Conservation (phyloP, 2,113 vertebrate genomes). For the Maccullochella peelii region DNA sequence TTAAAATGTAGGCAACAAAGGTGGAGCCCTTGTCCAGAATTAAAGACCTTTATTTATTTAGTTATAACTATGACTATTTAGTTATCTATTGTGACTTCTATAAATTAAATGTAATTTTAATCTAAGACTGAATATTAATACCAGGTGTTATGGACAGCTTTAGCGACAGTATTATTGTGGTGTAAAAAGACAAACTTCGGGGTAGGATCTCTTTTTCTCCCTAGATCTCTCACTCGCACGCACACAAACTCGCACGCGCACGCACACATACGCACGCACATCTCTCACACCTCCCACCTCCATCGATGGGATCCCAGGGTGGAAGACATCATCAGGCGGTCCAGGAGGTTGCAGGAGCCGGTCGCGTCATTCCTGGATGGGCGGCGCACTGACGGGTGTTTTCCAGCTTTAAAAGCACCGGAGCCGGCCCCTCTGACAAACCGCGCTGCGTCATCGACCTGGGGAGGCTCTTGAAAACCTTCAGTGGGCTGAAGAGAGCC, state of each 20-base stretch:
- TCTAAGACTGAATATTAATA: background rate
- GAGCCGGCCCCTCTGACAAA: slow-evolving; percentile 83
- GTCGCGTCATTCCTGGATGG: slow-evolving; percentile 87
- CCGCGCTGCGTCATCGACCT: slow-evolving; percentile 89
- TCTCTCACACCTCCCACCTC: slow-evolving; percentile 45
- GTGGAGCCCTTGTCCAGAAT: background rate
- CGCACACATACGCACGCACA: background rate
- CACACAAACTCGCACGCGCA: background rate
- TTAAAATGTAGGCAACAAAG: background rate
- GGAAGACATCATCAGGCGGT: slow-evolving; percentile 69
- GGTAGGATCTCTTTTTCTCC: background rate
- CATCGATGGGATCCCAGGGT: slow-evolving; percentile 75
- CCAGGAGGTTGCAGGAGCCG: slow-evolving; percentile 77
- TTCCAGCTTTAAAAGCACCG: slow-evolving; percentile 96
- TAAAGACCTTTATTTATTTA: too few species aligned
- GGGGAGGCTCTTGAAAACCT: slow-evolving; percentile 80
- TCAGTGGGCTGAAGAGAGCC: slow-evolving; percentile 52
- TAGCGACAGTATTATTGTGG: background rate
- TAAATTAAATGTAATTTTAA: background rate
- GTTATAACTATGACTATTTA: too few species aligned
- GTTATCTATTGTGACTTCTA: background rate
- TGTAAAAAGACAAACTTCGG: background rate
- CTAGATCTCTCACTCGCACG: background rate
- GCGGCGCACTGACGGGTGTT: slow-evolving; percentile 88
- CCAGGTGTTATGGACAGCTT: background rate